These are phyloP conservation scores for Lutraria lutraria DNA, from an alignment of 2,888 invertebrate species.

Conservation along the genomic window DNA sequence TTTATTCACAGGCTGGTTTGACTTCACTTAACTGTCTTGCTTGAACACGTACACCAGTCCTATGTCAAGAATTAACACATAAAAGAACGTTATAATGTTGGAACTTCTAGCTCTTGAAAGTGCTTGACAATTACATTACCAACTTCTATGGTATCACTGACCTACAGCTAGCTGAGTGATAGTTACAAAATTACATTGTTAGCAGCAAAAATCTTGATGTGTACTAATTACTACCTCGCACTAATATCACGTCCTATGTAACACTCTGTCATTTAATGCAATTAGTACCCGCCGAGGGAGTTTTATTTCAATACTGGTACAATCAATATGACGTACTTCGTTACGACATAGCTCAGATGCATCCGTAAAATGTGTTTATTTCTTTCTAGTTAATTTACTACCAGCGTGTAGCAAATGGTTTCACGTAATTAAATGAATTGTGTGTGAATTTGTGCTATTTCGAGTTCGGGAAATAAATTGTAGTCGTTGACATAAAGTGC, in stretches of 20 bases:
- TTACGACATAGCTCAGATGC: not conserved
- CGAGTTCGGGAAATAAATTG: not conserved
- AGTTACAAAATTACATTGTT: not conserved
- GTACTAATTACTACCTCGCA: not conserved
- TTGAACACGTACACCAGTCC: not conserved
- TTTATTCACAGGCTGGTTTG: too few species aligned
- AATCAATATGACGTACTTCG: not conserved
- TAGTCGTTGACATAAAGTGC: not conserved
- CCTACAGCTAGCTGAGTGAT: not conserved
- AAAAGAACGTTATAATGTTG: not conserved
- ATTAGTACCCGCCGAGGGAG: not conserved
- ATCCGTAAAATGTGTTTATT: not conserved
- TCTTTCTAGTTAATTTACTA: not conserved
- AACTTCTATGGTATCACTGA: not conserved
- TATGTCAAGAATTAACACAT: not conserved
- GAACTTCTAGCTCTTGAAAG: not conserved
- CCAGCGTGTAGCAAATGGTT: not conserved
- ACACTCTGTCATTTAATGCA: not conserved
- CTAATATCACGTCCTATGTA: not conserved
- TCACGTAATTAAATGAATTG: not conserved
- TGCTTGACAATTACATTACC: not conserved
- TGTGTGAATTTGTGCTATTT: not conserved
- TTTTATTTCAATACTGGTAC: not conserved
- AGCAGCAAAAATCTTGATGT: not conserved
- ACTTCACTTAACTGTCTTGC: too few species aligned